Evolutionary conservation across 2,888 invertebrate species (phyloP).

Genomic region (Apantesis nais): DNA sequence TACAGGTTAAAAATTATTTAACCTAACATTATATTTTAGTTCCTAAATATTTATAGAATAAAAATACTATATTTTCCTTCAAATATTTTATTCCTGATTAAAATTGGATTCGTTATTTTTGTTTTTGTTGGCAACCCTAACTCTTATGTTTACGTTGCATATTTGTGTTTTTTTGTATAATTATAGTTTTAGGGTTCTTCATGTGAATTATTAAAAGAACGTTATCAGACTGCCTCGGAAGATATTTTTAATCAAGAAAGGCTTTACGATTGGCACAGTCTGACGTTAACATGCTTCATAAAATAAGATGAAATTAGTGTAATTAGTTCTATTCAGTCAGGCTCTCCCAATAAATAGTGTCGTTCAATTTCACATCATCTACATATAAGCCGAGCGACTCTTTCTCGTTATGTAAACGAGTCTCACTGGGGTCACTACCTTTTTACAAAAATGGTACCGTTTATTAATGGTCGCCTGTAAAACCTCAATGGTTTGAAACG

Average conservation of each 20-base stretch:
- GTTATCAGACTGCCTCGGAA: background rate
- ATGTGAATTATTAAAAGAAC: background rate
- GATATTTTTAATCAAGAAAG: too few species aligned
- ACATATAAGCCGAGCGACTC: conserved; percentile 22
- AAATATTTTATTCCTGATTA: background rate
- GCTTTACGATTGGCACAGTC: too few species aligned
- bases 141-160: conserved; percentile 12
- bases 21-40: too few species aligned
- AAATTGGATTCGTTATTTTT: background rate
- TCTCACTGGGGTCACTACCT: conserved; percentile 30
- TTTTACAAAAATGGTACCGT: conserved; percentile 31
- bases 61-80: too few species aligned
- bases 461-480: conserved; percentile 30
- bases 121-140: background rate
- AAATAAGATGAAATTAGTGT: background rate
- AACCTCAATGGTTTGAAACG: conserved; percentile 23
- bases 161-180: conserved; percentile 16
- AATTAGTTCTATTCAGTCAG: background rate
- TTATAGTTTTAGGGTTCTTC: background rate
- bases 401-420: conserved; percentile 39
- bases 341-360: conserved; percentile 9
- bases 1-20: too few species aligned
- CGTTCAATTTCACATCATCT: conserved; percentile 28
- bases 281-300: background rate
- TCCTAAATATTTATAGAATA: too few species aligned